phyloP scores from a whole-genome alignment of 2,888 invertebrate species.

The Labia minor region DNA sequence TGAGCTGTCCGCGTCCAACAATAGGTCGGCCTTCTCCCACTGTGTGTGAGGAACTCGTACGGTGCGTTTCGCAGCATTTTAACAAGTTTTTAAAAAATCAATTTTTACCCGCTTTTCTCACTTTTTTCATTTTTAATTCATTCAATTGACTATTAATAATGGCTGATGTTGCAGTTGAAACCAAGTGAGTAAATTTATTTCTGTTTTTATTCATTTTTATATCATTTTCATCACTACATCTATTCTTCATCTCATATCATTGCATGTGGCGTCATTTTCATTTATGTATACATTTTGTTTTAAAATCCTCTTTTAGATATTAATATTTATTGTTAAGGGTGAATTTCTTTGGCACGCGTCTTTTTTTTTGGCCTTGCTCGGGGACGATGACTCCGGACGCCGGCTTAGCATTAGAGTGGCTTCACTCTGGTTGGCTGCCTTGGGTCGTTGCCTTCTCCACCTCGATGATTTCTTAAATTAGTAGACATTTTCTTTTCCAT shows the following conservation, averaged over 20 bases:
- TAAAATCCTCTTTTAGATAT: neutral
- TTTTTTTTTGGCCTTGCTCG: neutral
- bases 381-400: slow-evolving; percentile 1
- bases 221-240: too few relatives aligned
- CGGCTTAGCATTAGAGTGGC: neutral
- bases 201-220: slow-evolving; percentile 20
- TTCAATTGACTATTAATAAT: slow-evolving; percentile 37
- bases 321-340: neutral
- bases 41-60: neutral
- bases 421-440: neutral
- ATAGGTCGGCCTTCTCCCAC: neutral
- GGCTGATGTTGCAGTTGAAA: slow-evolving; percentile 52
- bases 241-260: too few relatives aligned
- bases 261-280: too few relatives aligned
- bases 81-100: too few relatives aligned
- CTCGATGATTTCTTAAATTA: slow-evolving; percentile 3
- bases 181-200: slow-evolving; percentile 47
- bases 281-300: too few relatives aligned
- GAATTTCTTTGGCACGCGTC: neutral
- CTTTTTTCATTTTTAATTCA: too few relatives aligned
- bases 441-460: slow-evolving; percentile 2
- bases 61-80: neutral
- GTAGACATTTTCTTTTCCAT: neutral
- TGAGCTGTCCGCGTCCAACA: neutral
- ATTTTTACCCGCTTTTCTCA: too few relatives aligned